Base-by-base conservation (phyloP, 2,113 vertebrate genomes). In the Chionis minor region DNA sequence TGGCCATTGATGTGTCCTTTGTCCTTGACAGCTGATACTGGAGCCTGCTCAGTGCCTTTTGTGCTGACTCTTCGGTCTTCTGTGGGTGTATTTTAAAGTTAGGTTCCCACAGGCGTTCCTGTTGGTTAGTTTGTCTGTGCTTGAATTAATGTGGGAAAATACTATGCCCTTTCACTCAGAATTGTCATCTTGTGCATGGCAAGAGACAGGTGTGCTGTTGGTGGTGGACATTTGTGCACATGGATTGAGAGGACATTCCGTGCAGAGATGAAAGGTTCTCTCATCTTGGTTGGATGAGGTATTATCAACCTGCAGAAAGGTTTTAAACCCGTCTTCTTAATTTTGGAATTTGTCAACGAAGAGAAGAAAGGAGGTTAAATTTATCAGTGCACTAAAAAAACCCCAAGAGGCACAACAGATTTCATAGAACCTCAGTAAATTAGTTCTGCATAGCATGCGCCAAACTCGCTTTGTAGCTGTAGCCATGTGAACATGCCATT, bases 171-270 rank as follows among this genome's bases (percentile, higher is more conserved):
- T 74, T 70, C 4, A 7, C 12, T 95, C 17, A 5, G 28, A 78
- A 18, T 15, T 51, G n/a, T 47, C 0, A 0, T 73, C 23, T 85
- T 70, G 71, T 71, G 44, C 0, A 0, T 69, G 44, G 22, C 33
- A 6, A 52, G 52, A 88, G 55, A 35, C 3, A 3, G 7, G 5
- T 0, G 0, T 35, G 24, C 17, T 17, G 4, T 32, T 72, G 62
- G 28, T 80, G 42, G 47, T 56, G 32, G 55, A 27, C 8, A 3
- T 51, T 74, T 62, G 21, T 44, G 20, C 24, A 5, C 8, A 0
- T 54, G 33, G 30, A 42, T 51, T 2, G 1, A 89, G 84, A 45
- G 30, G 33, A 58, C 1, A 1, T 81, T 73, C 82, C 44, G 44
- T 18, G n/a, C 23, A 52, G 32, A 47, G 38, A 27, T 69, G 70